phyloP scores from a whole-genome alignment of 2,113 vertebrate species.

The Semnornis frantzii region DNA sequence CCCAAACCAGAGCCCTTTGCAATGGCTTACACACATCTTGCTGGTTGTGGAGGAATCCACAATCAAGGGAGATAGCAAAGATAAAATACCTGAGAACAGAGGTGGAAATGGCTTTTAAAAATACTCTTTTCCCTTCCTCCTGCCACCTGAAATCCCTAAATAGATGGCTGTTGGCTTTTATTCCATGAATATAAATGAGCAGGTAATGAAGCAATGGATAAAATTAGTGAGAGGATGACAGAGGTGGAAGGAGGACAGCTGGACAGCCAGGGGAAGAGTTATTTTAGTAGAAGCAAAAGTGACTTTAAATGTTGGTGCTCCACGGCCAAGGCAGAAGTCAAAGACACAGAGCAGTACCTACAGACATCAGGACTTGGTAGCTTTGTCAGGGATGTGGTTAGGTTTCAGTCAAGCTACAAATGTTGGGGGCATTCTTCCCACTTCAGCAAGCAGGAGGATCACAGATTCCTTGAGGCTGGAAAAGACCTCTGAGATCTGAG shows the following conservation, averaged over 20 bases:
- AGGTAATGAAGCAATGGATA: conserved; percentile 38
- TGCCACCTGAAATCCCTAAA: conserved; percentile 19
- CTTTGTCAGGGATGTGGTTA: neutral
- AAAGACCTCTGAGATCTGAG: too few species aligned
- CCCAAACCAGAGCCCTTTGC: neutral
- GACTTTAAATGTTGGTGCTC: neutral
- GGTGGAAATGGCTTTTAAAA: neutral
- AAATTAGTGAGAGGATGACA: conserved; percentile 25
- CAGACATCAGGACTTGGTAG: neutral
- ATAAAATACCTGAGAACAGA: conserved; percentile 9
- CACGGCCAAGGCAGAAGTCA: neutral
- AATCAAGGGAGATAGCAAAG: neutral
- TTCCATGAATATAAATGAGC: conserved; percentile 52
- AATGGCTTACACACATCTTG: conserved; percentile 3
- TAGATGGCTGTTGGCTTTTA: conserved; percentile 39
- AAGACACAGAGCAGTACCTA: neutral
- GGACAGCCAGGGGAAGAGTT: neutral
- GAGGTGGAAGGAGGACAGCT: neutral
- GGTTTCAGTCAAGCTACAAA: neutral
- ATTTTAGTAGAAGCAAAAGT: neutral
- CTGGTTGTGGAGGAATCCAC: neutral
- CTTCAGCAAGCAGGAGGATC: neutral
- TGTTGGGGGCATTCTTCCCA: neutral
- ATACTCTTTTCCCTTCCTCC: neutral
- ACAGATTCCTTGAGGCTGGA: too few species aligned